A percentile compares a stretch with the other conserved stretches of the same genome.
phyloP scores from a whole-genome alignment of 92 coral and sea anemone species.

The Epizoanthus illoricatus region DNA sequence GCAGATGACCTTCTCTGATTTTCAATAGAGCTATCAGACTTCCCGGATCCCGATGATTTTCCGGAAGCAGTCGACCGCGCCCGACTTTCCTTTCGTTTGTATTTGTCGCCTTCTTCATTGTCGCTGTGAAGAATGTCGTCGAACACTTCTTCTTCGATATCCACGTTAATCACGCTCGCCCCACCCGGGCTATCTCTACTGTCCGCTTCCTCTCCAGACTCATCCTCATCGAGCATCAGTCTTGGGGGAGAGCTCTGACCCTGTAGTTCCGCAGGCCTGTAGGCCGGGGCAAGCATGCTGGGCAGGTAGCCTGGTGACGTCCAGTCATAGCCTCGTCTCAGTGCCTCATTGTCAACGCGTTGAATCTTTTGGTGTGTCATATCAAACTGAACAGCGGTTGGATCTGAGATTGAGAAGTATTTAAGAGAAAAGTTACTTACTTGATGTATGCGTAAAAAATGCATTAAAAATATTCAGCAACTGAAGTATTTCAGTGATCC shows the following conservation, averaged over 20 bases:
- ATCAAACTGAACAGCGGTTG: conserved; percentile 34
- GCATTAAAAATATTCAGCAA: no score
- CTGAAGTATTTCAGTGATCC: no score
- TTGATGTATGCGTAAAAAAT: no score
- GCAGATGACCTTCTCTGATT: background rate
- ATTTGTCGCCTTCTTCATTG: conserved; percentile 52
- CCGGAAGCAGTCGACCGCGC: conserved; percentile 28
- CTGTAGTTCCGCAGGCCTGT: conserved; percentile 57
- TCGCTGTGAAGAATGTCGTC: conserved; percentile 79
- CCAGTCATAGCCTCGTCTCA: conserved; percentile 61
- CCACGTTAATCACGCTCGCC: conserved; percentile 61
- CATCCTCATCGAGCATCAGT: conserved; percentile 77
- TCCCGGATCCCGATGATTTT: conserved; percentile 12
- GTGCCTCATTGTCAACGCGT: conserved; percentile 50
- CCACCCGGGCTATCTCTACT: conserved; percentile 19
- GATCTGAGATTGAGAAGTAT: conserved; percentile 15
- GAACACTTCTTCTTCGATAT: conserved; percentile 68
- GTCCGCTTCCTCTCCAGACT: conserved; percentile 45
- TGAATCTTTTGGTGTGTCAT: conserved; percentile 55
- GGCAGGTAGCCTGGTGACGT: conserved; percentile 64
- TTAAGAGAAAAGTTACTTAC: background rate
- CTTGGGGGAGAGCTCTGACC: conserved; percentile 73
- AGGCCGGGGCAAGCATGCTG: conserved; percentile 75
- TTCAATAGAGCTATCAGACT: conserved; percentile 1
- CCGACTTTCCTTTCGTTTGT: conserved; percentile 33